Evolutionary conservation across 1,140 invertebrate genomes (phyloP).

Genomic region (Portunus trituberculatus): DNA sequence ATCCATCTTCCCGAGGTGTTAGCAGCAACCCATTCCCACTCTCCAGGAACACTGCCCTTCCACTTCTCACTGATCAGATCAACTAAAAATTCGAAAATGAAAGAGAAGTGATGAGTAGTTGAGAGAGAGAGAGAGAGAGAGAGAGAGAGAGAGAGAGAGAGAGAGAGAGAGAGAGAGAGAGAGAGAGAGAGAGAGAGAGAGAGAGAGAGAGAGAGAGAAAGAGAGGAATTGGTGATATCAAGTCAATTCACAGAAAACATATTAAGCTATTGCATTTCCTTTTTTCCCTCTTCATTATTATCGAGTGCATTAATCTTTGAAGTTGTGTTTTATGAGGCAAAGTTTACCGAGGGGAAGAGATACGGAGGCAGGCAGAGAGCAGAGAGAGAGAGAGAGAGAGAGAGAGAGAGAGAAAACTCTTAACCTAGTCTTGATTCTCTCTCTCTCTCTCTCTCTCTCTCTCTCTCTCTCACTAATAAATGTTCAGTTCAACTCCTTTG

Average conservation of each 20-base stretch:
- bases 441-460: too few species aligned
- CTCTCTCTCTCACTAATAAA: too few species aligned
- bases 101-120: not conserved
- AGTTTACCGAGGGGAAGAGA: not conserved
- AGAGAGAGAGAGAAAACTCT: not conserved
- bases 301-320: not conserved
- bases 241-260: not conserved
- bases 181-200: not conserved
- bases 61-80: not conserved
- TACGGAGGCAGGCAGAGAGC: not conserved
- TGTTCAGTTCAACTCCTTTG: too few species aligned
- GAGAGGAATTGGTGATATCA: not conserved
- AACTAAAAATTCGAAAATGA: not conserved
- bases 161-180: not conserved
- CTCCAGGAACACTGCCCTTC: not conserved
- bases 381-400: not conserved
- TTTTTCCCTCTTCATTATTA: not conserved
- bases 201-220: not conserved
- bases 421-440: too few species aligned
- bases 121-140: not conserved
- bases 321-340: slow-evolving; percentile 22
- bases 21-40: not conserved
- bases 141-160: not conserved
- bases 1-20: not conserved
- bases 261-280: slow-evolving; percentile 14